These are phyloP conservation scores for Drosophila borborema DNA, from an alignment of 2,888 invertebrate genomes.

Conservation along the genomic window DNA sequence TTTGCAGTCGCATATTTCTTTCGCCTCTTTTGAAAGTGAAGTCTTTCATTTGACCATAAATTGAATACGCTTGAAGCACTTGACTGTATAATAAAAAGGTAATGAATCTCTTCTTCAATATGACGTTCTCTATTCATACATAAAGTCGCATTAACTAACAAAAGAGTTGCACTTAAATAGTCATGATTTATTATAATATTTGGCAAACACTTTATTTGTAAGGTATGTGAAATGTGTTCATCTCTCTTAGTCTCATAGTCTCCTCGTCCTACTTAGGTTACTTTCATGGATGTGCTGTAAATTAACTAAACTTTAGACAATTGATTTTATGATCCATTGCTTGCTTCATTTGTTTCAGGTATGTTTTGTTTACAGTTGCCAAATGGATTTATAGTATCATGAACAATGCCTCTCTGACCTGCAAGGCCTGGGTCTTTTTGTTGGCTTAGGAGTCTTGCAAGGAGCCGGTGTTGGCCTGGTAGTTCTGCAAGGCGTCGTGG, in stretches of 20 bases:
- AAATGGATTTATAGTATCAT: not conserved
- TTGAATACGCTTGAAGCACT: constrained; percentile 40
- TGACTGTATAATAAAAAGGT: constrained; percentile 15
- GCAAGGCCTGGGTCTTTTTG: not conserved
- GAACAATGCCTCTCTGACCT: not conserved
- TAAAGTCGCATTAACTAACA: not conserved
- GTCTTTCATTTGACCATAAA: constrained; percentile 35
- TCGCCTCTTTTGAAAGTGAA: constrained; percentile 53
- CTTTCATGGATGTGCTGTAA: not conserved
- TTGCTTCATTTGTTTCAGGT: not conserved
- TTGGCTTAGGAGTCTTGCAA: not conserved
- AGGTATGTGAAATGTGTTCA: not conserved
- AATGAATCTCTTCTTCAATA: constrained; percentile 55
- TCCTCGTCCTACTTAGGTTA: not conserved
- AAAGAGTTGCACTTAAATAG: not conserved
- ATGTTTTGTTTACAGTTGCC: not conserved
- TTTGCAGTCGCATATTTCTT: not conserved
- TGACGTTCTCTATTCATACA: not conserved
- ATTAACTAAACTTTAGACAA: constrained; percentile 2
- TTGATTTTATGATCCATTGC: constrained; percentile 2
- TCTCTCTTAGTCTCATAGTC: not conserved
- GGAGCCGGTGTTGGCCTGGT: not conserved
- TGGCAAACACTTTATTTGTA: constrained; percentile 2
- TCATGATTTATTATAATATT: constrained; percentile 1
- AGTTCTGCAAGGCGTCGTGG: not conserved